phyloP scores from a whole-genome alignment of 2,888 invertebrate genomes.

The Epirrhoe alternata region DNA sequence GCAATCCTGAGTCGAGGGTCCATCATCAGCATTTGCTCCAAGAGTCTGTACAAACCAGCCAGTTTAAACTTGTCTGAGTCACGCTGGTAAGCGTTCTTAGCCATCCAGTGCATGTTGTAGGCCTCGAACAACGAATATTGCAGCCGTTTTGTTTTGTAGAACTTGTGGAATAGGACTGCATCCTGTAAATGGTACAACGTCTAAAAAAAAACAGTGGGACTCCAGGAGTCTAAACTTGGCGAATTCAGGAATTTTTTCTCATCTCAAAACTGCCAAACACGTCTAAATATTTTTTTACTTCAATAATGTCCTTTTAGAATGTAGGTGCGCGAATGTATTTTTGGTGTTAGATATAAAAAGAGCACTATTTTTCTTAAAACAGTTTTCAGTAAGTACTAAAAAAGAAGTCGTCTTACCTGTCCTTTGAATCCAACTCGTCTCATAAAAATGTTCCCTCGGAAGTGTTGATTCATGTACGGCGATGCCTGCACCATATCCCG shows the following conservation, averaged over 20 bases:
- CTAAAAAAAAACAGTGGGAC: not conserved
- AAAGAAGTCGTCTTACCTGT: too few species aligned
- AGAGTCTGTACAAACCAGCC: conserved; percentile 43
- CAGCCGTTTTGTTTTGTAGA: conserved; percentile 43
- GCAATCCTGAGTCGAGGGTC: conserved; percentile 56
- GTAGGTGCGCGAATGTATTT: too few species aligned
- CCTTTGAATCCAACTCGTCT: conserved; percentile 33
- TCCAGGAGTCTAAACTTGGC: not conserved
- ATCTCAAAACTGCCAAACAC: too few species aligned
- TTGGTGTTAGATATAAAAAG: not conserved
- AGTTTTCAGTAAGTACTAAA: too few species aligned
- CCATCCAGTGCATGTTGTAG: conserved; percentile 46
- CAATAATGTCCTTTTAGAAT: too few species aligned
- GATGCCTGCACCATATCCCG: conserved; percentile 54
- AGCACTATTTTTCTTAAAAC: too few species aligned
- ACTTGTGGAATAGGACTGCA: conserved; percentile 19
- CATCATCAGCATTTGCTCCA: conserved; percentile 61
- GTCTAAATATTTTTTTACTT: too few species aligned
- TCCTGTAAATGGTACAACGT: conserved; percentile 45
- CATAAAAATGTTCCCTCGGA: conserved; percentile 48
- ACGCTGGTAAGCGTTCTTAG: conserved; percentile 17
- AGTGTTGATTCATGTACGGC: conserved; percentile 47
- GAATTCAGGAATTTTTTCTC: too few species aligned
- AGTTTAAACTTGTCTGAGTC: conserved; percentile 47
- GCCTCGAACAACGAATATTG: conserved; percentile 33